Evolutionary conservation across 2,797 vertebrate species (phyloP), one percentile per base, ranked within the genome.

Genomic region (Falco peregrinus): DNA sequence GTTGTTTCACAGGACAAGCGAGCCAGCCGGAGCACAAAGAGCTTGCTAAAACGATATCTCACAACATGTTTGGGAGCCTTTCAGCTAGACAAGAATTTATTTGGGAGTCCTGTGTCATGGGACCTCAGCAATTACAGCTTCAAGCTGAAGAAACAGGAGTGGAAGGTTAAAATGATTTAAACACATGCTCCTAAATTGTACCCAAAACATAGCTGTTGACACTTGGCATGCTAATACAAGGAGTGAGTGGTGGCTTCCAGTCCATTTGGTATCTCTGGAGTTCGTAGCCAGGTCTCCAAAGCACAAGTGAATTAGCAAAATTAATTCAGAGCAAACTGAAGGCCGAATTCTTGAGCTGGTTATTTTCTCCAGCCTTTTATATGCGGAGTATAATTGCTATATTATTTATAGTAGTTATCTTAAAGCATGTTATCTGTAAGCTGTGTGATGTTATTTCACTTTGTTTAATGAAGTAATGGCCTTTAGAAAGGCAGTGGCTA

Each of bases 41-140:
- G 95, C 26, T 91, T 82, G 91, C 97, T 89, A 69, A 94, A 96
- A 95, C 31, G 51, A 26, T 97, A 93, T 77, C 97, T 96, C 89
- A 65, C 89, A 91, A 84, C 74, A 68, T 86, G 91, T 94, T 95
- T 84, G 85, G 88, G 87, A 96, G 94, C 93, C 89, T 96, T 93
- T 96, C 92, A 33, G 94, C 87, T 90, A 95, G 97, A 97, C 75
- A 84, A 91, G 96, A 97, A 97, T 98, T 98, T 97, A 98, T 98
- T 97, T 97, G 96, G 93, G 96, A 97, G 82, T 77, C 91, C 5
- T 89, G 93, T 89, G 94, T 97, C 97, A 31, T 60, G 90, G 91
- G 95, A 97, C 97, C 97, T 96, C 86, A 60, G 84, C 95, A 94
- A 94, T 97, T 97, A 95, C 71, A 73, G 95, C 93, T 90, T 92